These are phyloP conservation scores for Yponomeuta plumbellus DNA, from an alignment of 2,888 invertebrate genomes.

Conservation along the genomic window DNA sequence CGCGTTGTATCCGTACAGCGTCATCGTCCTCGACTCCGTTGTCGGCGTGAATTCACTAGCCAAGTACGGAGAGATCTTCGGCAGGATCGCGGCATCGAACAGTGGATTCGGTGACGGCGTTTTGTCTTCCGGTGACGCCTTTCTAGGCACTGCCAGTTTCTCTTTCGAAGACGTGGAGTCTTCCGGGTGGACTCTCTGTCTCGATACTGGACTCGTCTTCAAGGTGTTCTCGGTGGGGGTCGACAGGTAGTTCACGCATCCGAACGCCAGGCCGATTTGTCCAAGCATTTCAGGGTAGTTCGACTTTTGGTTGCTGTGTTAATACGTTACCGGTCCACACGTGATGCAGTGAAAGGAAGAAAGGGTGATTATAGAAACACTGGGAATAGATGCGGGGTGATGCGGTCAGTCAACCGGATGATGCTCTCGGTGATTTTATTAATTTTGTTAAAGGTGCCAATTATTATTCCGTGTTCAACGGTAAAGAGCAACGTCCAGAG, in stretches of 20 bases:
- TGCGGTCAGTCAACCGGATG: slow-evolving; percentile 2
- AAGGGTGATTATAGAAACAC: slow-evolving; percentile 6
- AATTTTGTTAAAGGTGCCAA: background rate
- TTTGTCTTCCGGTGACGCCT: slow-evolving; percentile 58
- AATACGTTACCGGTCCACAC: slow-evolving; percentile 30
- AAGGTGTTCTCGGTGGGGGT: slow-evolving; percentile 45
- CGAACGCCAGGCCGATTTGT: slow-evolving; percentile 71
- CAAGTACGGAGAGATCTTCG: slow-evolving; percentile 66
- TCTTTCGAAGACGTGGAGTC: slow-evolving; percentile 54
- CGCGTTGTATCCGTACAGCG: slow-evolving; percentile 71
- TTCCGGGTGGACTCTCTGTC: slow-evolving; percentile 66
- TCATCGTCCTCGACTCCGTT: slow-evolving; percentile 63
- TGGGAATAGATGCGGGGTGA: slow-evolving; percentile 9
- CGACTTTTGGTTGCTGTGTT: slow-evolving; percentile 65
- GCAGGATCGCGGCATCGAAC: slow-evolving; percentile 50
- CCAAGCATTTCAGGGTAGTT: slow-evolving; percentile 75
- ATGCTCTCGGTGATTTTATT: slow-evolving; percentile 7
- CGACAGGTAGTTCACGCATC: slow-evolving; percentile 70
- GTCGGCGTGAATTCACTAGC: slow-evolving; percentile 58
- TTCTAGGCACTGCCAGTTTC: slow-evolving; percentile 47
- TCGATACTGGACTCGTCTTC: slow-evolving; percentile 39
- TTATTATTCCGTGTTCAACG: background rate
- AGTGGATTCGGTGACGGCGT: slow-evolving; percentile 49
- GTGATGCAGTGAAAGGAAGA: slow-evolving; percentile 44
- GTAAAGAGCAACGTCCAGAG: slow-evolving; percentile 6